Evolutionary conservation across 2,888 invertebrate genomes (phyloP).

Genomic region (Lithodes maja): DNA sequence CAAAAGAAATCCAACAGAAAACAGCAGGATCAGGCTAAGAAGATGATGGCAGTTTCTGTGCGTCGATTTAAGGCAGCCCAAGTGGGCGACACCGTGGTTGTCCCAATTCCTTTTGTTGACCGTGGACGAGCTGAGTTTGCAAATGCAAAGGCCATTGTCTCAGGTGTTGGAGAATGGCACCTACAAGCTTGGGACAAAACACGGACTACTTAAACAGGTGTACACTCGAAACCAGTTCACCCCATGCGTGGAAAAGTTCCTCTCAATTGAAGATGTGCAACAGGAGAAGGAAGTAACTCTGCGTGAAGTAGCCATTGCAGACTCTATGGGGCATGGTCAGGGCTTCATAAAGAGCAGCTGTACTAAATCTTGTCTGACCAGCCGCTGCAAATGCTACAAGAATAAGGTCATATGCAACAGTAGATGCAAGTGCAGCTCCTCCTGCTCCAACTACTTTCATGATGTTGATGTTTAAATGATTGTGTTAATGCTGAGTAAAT

Average conservation of each 20-base stretch:
- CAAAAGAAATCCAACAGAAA: too few species aligned
- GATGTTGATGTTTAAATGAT: background rate
- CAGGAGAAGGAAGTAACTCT: constrained; percentile 23
- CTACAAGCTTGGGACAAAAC: too few species aligned
- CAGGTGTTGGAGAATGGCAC: background rate
- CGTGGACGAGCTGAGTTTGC: background rate
- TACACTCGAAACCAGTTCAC: constrained; percentile 27
- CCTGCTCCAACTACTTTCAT: background rate
- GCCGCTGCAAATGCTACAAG: background rate
- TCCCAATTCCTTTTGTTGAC: background rate
- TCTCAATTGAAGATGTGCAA: constrained; percentile 17
- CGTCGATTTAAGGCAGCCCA: too few species aligned
- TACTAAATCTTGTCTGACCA: constrained; percentile 8
- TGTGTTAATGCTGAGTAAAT: background rate
- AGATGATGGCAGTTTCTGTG: too few species aligned
- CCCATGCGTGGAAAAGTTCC: constrained; percentile 13
- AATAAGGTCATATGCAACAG: background rate
- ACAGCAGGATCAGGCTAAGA: too few species aligned
- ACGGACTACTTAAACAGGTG: too few species aligned
- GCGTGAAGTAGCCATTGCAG: constrained; percentile 38
- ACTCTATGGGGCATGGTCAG: constrained; percentile 31
- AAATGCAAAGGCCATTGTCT: background rate
- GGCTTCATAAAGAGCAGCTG: constrained; percentile 5
- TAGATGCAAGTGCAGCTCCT: too few species aligned
- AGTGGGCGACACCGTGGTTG: background rate